phyloP scores from a whole-genome alignment of 1,140 invertebrate genomes.

The Eupristina koningsbergeri region DNA sequence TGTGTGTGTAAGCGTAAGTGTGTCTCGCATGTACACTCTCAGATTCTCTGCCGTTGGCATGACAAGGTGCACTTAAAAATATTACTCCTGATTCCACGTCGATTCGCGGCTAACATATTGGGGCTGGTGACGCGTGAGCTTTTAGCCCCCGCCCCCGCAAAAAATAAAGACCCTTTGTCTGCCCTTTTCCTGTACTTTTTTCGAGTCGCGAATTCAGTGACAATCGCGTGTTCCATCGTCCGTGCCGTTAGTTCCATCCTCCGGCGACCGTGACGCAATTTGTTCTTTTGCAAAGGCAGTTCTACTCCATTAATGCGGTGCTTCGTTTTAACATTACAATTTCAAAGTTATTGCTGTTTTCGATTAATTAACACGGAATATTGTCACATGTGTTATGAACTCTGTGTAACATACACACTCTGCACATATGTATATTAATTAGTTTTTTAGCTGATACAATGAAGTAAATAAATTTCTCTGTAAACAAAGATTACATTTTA shows the following conservation, averaged over 20 bases:
- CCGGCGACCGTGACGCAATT: slow-evolving; percentile 3
- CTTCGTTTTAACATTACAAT: too few species aligned
- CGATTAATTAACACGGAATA: too few species aligned
- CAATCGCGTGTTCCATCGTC: slow-evolving; percentile 5
- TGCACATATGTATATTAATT: too few species aligned
- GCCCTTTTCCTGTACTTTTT: not conserved
- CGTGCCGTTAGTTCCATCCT: too few species aligned
- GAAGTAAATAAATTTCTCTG: too few species aligned
- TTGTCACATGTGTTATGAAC: too few species aligned
- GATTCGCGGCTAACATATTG: slow-evolving; percentile 35
- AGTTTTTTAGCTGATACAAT: too few species aligned
- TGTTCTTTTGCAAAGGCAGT: not conserved
- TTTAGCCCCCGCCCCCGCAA: slow-evolving; percentile 32
- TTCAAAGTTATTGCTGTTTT: too few species aligned
- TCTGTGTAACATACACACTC: too few species aligned
- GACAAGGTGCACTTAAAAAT: slow-evolving; percentile 61
- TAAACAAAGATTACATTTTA: too few species aligned
- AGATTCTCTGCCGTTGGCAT: slow-evolving; percentile 51
- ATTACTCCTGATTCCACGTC: slow-evolving; percentile 59
- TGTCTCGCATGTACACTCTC: not conserved
- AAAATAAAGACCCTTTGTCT: slow-evolving; percentile 42
- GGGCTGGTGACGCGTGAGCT: slow-evolving; percentile 30
- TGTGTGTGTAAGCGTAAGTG: not conserved
- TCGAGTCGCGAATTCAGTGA: not conserved
- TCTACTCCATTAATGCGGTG: not conserved